Evolutionary conservation across 2,888 invertebrate species (phyloP).

Genomic region (Sphaerophoria rueppellii): DNA sequence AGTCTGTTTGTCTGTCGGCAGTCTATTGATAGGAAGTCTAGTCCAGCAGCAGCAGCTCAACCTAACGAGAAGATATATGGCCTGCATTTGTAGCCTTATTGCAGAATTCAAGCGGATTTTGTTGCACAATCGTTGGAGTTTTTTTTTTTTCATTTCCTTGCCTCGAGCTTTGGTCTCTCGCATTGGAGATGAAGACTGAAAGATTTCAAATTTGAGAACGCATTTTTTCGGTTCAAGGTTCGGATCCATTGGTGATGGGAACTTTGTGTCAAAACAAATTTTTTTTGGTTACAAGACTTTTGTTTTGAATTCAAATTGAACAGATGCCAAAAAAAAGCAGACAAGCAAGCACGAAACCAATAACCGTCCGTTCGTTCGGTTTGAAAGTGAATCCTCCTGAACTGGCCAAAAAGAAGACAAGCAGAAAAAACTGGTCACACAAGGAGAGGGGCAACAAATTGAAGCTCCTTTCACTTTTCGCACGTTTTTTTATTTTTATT

Average conservation of each 20-base stretch:
- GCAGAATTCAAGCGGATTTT: conserved; percentile 52
- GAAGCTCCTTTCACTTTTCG: conserved; percentile 70
- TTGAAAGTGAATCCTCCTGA: conserved; percentile 65
- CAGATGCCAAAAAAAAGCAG: conserved; percentile 7
- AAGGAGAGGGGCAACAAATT: conserved; percentile 40
- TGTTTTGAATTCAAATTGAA: conserved; percentile 7
- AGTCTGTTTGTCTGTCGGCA: conserved; percentile 20
- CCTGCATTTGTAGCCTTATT: conserved; percentile 66
- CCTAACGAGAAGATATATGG: conserved; percentile 24
- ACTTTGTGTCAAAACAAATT: not conserved
- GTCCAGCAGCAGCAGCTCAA: not conserved
- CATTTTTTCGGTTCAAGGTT: conserved; percentile 40
- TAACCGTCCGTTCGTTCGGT: conserved; percentile 6
- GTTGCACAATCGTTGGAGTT: conserved; percentile 53
- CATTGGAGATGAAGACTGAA: conserved; percentile 11
- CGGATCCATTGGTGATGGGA: conserved; percentile 8
- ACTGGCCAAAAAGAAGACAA: conserved; percentile 29
- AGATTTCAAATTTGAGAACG: conserved; percentile 15
- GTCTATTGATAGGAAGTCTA: conserved; percentile 14
- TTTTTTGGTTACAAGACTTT: conserved; percentile 16
- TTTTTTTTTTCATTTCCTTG: conserved; percentile 24
- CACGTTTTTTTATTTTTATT: conserved; percentile 40
- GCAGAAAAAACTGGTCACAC: conserved; percentile 42
- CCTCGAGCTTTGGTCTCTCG: conserved; percentile 35
- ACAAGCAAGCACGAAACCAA: not conserved